A percentile compares a stretch with the other conserved stretches of the same genome.
Conservation (phyloP, 2,888 invertebrate genomes). For the Rhodophaea formosa region DNA sequence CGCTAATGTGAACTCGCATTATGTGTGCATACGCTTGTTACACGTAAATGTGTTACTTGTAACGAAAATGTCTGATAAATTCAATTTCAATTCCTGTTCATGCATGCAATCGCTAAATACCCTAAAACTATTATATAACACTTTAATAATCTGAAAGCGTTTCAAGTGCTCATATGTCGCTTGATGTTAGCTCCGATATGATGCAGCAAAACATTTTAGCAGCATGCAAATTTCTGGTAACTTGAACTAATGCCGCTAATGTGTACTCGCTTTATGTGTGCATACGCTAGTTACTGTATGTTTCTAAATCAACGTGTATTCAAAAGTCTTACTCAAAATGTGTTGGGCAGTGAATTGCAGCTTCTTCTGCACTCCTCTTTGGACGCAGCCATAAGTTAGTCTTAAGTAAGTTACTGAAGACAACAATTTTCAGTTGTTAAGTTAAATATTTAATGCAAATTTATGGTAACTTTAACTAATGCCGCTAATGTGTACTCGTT, state of each 20-base stretch:
- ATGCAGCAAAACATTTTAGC: constrained; percentile 12
- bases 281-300: no score
- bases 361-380: no score
- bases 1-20: constrained; percentile 12
- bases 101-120: no score
- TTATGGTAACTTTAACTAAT: constrained; percentile 5
- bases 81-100: no score
- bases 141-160: constrained; percentile 10
- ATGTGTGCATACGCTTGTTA: background rate
- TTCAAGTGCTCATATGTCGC: constrained; percentile 4
- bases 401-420: no score
- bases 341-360: background rate
- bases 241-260: constrained; percentile 1
- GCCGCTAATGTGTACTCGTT: constrained; percentile 12
- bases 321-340: no score
- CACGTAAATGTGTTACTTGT: no score
- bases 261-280: constrained; percentile 10
- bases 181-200: background rate
- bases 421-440: no score
- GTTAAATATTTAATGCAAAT: constrained; percentile 14
- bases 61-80: no score
- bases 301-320: no score
- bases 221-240: constrained; percentile 10
- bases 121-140: background rate
- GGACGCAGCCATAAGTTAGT: no score